Conservation (phyloP, 2,888 invertebrate species). For the Mimachlamys varia region DNA sequence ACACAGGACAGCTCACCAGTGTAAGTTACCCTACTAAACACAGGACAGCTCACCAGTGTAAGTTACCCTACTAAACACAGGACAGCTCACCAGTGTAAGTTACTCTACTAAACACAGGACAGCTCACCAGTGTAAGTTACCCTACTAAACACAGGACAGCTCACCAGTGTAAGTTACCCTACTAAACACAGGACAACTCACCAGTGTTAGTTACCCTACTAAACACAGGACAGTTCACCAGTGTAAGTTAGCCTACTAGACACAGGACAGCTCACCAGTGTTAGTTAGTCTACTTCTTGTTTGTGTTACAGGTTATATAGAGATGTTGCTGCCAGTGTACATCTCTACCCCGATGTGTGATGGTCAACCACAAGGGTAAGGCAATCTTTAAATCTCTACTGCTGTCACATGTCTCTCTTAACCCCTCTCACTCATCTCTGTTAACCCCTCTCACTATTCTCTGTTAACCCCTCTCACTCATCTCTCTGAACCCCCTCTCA, state of each 20-base stretch:
- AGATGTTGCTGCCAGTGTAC: constrained; percentile 63
- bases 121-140: no score
- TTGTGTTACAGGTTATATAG: constrained; percentile 66
- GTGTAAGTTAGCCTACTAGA: no score
- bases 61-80: neutral
- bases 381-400: neutral
- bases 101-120: neutral
- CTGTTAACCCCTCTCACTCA: neutral
- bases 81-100: neutral
- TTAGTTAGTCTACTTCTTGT: neutral
- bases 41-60: neutral
- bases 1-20: neutral
- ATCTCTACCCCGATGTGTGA: constrained; percentile 61
- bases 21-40: neutral
- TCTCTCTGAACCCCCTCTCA: no score
- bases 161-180: neutral
- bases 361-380: constrained; percentile 66
- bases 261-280: neutral
- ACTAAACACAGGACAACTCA: no score
- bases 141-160: neutral
- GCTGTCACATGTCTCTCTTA: neutral
- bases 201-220: no score
- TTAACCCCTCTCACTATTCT: neutral
- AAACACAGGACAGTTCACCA: no score
- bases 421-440: no score